Base-by-base conservation (phyloP, 2,113 vertebrate species). In the Dromaius novaehollandiae region DNA sequence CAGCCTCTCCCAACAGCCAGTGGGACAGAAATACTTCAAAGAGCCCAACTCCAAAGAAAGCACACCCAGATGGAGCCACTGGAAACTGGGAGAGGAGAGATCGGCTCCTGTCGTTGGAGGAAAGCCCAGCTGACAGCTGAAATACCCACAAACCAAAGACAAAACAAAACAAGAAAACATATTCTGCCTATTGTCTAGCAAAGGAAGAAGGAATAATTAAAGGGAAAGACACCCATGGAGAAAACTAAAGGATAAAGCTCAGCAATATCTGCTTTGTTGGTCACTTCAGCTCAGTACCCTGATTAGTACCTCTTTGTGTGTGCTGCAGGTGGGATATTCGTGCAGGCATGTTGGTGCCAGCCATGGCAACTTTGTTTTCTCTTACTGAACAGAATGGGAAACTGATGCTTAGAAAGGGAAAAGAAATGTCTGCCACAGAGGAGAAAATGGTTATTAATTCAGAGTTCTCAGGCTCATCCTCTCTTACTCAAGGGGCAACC, bases 241-340 rank as follows among this genome's bases (percentile, higher is more conserved):
- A 75, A 50, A 7, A 13, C 8, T 11, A 36, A 40, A 4, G 9
- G 36, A 15, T 42, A 64, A 60, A 53, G 51, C 13, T 74, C 48
- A 60, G 19, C 17, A 36, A 46, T 32, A 4, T 22, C 15, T 3
- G 1, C 55, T 42, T 46, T 28, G 16, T 46, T 19, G 74, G 46
- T 63, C 50, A 12, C 46, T 1, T 8, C 36, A 9, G 55, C 56
- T 66, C 4, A 1, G 51, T 58, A 12, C 24, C 36, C 36, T 12
- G 44, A 20, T 24, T 9, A 34, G 20, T 6, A 8, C 0, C 21
- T 25, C 69, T 71, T 14, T 14, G 48, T 28, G 24, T 19, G 58
- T 0, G 2, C 17, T 89, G 75, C 30, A 0, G 1, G 20, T 30
- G 68, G 58, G 20, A 22, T 26, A 15, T 24, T 60, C 40, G 11